Evolutionary conservation across 2,113 vertebrate species (phyloP).

Genomic region (Rhodinocichla rosea): DNA sequence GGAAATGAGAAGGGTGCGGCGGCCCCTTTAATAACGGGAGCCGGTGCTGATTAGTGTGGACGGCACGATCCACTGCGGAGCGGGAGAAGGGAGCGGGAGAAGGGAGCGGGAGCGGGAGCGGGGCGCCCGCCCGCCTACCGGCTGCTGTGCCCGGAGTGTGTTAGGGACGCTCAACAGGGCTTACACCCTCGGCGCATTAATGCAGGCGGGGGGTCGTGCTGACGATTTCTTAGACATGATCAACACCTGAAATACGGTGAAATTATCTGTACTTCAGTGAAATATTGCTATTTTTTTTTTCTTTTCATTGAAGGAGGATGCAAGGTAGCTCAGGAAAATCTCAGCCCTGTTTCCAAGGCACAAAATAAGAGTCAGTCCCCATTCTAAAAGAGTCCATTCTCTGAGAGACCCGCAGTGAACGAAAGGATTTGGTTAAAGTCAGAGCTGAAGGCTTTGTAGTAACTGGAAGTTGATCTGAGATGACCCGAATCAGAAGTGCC

Average conservation of each 20-base stretch:
- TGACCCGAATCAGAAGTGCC: background rate
- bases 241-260: background rate
- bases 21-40: background rate
- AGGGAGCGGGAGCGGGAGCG: background rate
- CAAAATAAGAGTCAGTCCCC: background rate
- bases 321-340: background rate
- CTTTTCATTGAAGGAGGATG: background rate
- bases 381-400: background rate
- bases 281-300: background rate
- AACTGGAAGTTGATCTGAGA: background rate
- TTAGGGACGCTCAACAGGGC: too few relatives aligned
- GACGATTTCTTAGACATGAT: background rate
- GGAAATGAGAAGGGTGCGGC: background rate
- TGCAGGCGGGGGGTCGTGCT: accelerated
- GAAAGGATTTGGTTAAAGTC: background rate
- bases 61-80: conserved; percentile 49
- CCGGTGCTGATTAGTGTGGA: conserved; percentile 23
- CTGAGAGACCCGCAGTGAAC: background rate
- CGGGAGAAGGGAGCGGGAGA: background rate
- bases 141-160: background rate
- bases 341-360: background rate
- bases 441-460: background rate
- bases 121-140: too few relatives aligned
- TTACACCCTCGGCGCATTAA: accelerated
- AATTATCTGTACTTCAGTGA: background rate